phyloP scores from a whole-genome alignment of 2,797 vertebrate genomes.

The Valencia hispanica region DNA sequence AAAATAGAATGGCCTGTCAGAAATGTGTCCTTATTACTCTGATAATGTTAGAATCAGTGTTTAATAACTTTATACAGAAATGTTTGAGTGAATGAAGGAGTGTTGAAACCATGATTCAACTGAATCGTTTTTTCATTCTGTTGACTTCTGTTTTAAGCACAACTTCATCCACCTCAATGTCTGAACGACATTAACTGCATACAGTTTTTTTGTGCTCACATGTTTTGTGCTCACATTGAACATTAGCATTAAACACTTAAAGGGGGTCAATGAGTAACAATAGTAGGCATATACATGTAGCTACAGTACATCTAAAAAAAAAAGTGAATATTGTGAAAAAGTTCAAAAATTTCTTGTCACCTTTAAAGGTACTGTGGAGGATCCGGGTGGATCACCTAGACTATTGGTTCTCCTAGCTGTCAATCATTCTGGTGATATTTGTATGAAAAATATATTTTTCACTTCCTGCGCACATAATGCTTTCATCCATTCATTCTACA shows the following conservation, averaged over 20 bases:
- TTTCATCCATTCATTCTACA: too few species aligned
- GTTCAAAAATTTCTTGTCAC: neutral
- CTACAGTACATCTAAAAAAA: neutral
- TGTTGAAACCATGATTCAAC: constrained; percentile 36
- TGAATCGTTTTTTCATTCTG: constrained; percentile 2
- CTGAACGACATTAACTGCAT: neutral
- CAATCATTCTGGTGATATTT: too few species aligned
- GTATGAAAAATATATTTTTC: too few species aligned
- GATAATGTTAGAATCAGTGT: constrained; percentile 33
- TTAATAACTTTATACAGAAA: constrained; percentile 44
- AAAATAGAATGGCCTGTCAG: constrained; percentile 49
- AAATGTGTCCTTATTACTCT: constrained; percentile 42
- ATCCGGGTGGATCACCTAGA: too few species aligned
- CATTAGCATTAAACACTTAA: neutral
- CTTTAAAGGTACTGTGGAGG: too few species aligned
- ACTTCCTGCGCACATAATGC: too few species aligned
- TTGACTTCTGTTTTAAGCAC: neutral
- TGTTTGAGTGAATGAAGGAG: constrained; percentile 25
- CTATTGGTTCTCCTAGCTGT: too few species aligned
- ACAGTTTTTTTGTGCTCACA: too few species aligned
- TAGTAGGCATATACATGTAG: neutral
- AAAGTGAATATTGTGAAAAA: neutral
- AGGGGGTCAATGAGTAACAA: neutral
- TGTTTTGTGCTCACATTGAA: neutral
- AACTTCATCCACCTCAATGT: neutral